phyloP scores from a whole-genome alignment of 2,113 vertebrate genomes.

The Trematomus loennbergii region DNA sequence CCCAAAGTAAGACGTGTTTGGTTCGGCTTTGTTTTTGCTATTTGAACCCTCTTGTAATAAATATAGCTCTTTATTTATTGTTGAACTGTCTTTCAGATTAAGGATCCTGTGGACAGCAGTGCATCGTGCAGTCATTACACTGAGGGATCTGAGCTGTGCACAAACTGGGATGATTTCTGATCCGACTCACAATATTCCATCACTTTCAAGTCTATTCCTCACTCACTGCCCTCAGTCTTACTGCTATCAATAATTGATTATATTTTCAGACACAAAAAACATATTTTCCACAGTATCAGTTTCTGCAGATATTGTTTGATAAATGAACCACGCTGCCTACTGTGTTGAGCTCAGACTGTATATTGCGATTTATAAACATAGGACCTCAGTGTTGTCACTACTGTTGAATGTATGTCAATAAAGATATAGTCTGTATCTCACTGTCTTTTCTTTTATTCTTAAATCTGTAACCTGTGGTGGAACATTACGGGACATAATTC shows the following conservation, averaged over 20 bases:
- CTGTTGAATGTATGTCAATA: conserved; percentile 33
- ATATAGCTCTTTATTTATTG: background rate
- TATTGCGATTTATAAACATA: conserved; percentile 26
- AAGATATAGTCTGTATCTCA: conserved; percentile 3
- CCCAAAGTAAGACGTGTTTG: conserved; percentile 74
- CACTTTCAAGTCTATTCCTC: conserved; percentile 21
- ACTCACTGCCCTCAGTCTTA: conserved; percentile 14
- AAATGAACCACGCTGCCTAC: conserved; percentile 23
- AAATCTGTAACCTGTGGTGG: background rate
- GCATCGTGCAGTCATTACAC: conserved; percentile 49
- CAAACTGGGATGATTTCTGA: conserved; percentile 82
- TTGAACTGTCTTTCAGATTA: conserved; percentile 65
- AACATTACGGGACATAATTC: too few relatives aligned
- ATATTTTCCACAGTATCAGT: conserved; percentile 19
- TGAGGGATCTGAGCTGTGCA: conserved; percentile 46
- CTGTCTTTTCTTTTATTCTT: background rate
- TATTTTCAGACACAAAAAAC: conserved; percentile 32
- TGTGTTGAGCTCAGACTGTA: conserved; percentile 28
- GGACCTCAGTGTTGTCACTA: conserved; percentile 6
- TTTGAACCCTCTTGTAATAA: background rate
- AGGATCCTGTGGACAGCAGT: conserved; percentile 46
- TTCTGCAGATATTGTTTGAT: conserved; percentile 34
- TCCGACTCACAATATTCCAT: background rate
- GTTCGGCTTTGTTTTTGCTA: conserved; percentile 1
- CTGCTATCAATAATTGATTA: conserved; percentile 29